phyloP scores from a whole-genome alignment of 2,113 vertebrate species.

The Charina bottae region DNA sequence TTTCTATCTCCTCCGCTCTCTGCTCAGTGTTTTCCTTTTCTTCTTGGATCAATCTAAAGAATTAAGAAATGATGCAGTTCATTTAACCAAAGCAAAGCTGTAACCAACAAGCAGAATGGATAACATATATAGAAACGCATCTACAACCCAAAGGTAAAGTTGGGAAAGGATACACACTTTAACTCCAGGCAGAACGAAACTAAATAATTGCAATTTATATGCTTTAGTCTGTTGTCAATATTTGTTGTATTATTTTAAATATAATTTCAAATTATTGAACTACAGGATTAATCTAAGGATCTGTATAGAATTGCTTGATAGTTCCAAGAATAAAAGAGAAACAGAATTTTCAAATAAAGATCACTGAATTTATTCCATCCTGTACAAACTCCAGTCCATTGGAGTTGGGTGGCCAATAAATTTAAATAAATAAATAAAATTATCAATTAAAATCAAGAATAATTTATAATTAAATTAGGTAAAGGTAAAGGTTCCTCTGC shows the following conservation, averaged over 20 bases:
- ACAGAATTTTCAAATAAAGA: background rate
- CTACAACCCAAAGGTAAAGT: background rate
- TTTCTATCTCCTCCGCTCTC: constrained; percentile 94
- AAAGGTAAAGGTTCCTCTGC: too few relatives aligned
- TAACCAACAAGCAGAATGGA: background rate
- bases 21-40: constrained; percentile 94
- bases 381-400: background rate
- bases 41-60: constrained; percentile 91
- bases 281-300: background rate
- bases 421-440: background rate
- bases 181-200: background rate
- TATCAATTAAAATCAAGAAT: background rate
- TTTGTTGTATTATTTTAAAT: background rate
- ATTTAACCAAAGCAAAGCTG: background rate
- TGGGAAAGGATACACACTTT: background rate
- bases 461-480: background rate
- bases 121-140: background rate
- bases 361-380: background rate
- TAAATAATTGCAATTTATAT: background rate
- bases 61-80: background rate
- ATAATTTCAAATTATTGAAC: background rate
- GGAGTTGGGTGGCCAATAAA: background rate
- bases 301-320: background rate
- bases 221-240: background rate
- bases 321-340: background rate